Evolutionary conservation across 1,140 invertebrate genomes (phyloP).

Genomic region (Musca domestica): DNA sequence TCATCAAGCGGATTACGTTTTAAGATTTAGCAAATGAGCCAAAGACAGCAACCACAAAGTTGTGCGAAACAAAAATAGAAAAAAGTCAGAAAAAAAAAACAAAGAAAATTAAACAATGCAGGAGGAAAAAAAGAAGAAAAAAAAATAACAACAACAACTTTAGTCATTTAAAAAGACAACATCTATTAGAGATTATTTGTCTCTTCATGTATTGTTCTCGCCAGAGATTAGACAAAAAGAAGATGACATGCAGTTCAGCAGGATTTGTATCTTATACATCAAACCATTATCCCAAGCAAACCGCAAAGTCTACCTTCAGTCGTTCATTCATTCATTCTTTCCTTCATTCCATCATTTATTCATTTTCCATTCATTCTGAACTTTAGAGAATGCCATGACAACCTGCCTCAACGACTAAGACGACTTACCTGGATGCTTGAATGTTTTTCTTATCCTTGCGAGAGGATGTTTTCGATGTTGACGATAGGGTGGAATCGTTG

Average conservation of each 20-base stretch:
- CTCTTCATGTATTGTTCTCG: no score
- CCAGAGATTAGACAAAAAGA: no score
- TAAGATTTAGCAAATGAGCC: no score
- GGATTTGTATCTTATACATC: background rate
- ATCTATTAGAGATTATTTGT: background rate
- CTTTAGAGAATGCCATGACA: no score
- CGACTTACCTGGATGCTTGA: conserved; percentile 52
- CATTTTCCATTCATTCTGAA: background rate
- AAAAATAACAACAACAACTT: background rate
- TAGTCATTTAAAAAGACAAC: background rate
- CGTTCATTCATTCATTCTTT: background rate
- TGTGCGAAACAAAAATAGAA: no score
- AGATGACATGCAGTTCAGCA: background rate
- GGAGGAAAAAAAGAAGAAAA: no score
- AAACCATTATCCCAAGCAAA: background rate
- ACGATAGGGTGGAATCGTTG: conserved; percentile 53
- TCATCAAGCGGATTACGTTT: no score
- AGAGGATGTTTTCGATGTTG: conserved; percentile 53
- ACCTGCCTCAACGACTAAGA: background rate
- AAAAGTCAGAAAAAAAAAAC: no score
- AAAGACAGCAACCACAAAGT: no score
- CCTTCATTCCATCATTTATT: background rate
- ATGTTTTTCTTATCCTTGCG: conserved; percentile 55
- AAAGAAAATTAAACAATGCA: background rate
- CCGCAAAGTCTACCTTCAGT: no score